Conservation (phyloP, 2,113 vertebrate genomes). For the Charadrius vociferus region DNA sequence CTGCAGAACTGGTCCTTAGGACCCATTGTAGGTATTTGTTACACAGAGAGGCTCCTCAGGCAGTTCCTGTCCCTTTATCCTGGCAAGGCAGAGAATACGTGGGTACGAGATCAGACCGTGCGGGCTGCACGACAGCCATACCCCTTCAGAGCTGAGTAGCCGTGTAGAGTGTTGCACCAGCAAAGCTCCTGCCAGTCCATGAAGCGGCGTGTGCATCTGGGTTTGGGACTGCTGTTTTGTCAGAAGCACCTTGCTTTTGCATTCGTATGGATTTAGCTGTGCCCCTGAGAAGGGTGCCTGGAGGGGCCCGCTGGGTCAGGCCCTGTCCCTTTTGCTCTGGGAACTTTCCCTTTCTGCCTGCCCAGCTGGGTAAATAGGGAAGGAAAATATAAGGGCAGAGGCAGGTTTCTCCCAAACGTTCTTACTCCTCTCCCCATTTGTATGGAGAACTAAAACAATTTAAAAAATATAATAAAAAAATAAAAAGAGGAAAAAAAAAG, state of each 20-base stretch:
- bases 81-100: rapidly evolving
- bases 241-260: not conserved
- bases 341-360: not conserved
- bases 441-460: not conserved
- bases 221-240: not conserved
- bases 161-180: rapidly evolving
- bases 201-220: rapidly evolving
- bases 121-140: rapidly evolving
- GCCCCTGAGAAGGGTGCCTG: not conserved
- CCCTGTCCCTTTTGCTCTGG: not conserved
- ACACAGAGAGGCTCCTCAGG: not conserved
- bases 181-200: not conserved
- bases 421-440: not conserved
- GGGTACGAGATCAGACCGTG: not conserved
- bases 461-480: rapidly evolving
- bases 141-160: not conserved
- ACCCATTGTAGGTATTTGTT: rapidly evolving
- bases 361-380: not conserved
- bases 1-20: not conserved
- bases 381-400: not conserved
- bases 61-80: not conserved
- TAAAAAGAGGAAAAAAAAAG: rapidly evolving
- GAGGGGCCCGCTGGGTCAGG: too few relatives aligned
- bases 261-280: not conserved
- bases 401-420: not conserved